Evolutionary conservation across 2,113 vertebrate genomes (phyloP).

Genomic region (Cochlearius cochlearius): DNA sequence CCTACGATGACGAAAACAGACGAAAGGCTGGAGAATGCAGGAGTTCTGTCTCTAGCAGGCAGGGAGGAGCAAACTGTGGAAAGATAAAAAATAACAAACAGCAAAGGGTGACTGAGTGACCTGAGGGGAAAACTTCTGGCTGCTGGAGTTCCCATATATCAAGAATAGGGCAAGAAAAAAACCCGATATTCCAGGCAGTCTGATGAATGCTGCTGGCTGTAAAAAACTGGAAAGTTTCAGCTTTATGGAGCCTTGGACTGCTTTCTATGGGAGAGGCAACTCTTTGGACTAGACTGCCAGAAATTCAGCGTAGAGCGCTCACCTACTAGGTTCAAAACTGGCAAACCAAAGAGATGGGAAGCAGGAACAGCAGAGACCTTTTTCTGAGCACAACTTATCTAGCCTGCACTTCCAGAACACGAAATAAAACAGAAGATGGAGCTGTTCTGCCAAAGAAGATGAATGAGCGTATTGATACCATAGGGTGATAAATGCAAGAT

Average conservation of each 20-base stretch:
- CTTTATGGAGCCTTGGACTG: neutral
- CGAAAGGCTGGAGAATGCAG: neutral
- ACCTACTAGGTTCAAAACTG: neutral
- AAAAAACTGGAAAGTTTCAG: neutral
- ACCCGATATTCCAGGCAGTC: neutral
- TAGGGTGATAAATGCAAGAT: neutral
- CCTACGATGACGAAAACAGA: neutral
- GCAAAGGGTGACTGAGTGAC: constrained; percentile 7
- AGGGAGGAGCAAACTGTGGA: neutral
- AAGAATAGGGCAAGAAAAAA: neutral
- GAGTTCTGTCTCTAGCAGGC: neutral
- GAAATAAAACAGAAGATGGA: constrained; percentile 69
- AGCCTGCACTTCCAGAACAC: constrained; percentile 24
- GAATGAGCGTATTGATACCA: constrained; percentile 34
- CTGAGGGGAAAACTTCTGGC: neutral
- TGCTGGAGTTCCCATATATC: neutral
- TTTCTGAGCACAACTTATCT: neutral
- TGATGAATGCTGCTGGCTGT: neutral
- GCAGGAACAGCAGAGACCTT: neutral
- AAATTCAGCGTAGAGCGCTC: rapidly evolving
- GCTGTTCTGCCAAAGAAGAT: constrained; percentile 65
- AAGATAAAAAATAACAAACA: neutral
- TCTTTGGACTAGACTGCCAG: neutral
- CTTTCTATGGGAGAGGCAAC: neutral
- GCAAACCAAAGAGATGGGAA: neutral